Percentiles rank a stretch among this genome's conserved stretches.
phyloP scores from a whole-genome alignment of 2,113 vertebrate genomes.

The Nannobrachium achirus region DNA sequence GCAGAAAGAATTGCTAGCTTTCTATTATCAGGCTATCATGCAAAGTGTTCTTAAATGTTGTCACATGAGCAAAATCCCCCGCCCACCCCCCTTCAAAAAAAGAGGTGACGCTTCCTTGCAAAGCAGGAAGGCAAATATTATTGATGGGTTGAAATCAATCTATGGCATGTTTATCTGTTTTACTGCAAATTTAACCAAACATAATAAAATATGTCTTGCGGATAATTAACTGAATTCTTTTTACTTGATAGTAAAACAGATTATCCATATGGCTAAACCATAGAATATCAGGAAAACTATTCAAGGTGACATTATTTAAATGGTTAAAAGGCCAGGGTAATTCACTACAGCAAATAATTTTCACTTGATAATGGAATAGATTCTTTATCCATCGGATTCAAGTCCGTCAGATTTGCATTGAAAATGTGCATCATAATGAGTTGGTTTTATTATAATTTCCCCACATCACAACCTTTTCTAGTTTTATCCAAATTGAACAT shows the following conservation, averaged over 20 bases:
- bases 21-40: conserved; percentile 68
- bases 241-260: neutral
- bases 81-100: neutral
- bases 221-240: neutral
- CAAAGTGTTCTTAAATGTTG: conserved; percentile 43
- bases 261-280: neutral
- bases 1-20: conserved; percentile 77
- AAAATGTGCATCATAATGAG: neutral
- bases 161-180: neutral
- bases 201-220: neutral
- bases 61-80: conserved; percentile 25
- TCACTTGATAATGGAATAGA: too few species aligned
- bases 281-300: neutral
- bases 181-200: conserved; percentile 17
- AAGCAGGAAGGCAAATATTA: neutral
- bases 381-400: neutral
- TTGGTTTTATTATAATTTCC: too few species aligned
- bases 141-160: conserved; percentile 6
- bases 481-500: too few species aligned
- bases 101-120: conserved; percentile 1
- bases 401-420: neutral
- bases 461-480: too few species aligned
- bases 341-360: neutral
- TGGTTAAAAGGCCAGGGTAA: neutral
- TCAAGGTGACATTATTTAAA: neutral